These are phyloP conservation scores for Agriotes lineatus DNA, from an alignment of 2,888 invertebrate species.

Conservation along the genomic window DNA sequence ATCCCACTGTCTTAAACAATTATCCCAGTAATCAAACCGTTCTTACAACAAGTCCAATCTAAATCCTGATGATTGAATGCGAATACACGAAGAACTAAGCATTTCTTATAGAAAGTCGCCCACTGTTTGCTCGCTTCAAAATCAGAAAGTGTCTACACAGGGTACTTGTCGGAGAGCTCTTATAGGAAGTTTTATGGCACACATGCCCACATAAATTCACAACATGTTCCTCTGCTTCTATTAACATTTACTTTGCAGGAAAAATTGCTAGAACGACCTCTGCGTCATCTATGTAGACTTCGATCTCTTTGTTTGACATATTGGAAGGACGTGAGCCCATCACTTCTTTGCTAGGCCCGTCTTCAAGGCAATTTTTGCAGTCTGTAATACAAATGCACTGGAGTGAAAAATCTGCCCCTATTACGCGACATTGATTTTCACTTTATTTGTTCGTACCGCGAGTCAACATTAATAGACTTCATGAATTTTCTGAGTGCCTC, in stretches of 20 bases:
- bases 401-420: conserved; percentile 34
- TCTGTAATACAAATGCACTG: conserved; percentile 38
- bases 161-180: too few species aligned
- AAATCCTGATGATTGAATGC: too few species aligned
- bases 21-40: too few species aligned
- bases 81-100: too few species aligned
- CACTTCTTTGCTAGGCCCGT: conserved; percentile 26
- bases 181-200: too few species aligned
- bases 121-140: too few species aligned
- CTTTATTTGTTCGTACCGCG: conserved; percentile 27
- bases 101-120: too few species aligned
- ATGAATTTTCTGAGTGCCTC: background rate
- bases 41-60: too few species aligned
- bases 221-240: conserved; percentile 30
- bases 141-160: too few species aligned
- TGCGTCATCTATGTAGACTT: conserved; percentile 39
- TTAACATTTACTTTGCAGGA: conserved; percentile 37
- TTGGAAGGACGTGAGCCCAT: conserved; percentile 41
- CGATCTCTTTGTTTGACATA: conserved; percentile 41
- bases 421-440: conserved; percentile 36
- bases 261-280: conserved; percentile 36
- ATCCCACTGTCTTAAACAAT: too few species aligned
- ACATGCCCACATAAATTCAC: conserved; percentile 25
- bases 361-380: conserved; percentile 35
- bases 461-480: conserved; percentile 21